Evolutionary conservation across 2,888 invertebrate species (phyloP).

Genomic region (Acleris sparsana): DNA sequence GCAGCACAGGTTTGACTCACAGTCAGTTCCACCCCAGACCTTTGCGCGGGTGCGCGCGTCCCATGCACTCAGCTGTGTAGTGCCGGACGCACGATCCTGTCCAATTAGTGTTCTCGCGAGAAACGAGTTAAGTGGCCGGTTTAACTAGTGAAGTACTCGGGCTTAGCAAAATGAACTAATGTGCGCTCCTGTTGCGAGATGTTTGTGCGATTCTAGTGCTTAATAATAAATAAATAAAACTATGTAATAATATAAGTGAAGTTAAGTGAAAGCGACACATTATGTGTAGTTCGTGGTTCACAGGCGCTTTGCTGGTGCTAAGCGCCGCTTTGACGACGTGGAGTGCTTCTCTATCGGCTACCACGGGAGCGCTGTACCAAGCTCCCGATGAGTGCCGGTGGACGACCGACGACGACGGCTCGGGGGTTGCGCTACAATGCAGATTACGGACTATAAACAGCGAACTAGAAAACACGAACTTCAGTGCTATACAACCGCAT

Average conservation of each 20-base stretch:
- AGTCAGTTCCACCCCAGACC: constrained; percentile 82
- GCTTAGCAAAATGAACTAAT: constrained; percentile 66
- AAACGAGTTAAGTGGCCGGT: constrained; percentile 82
- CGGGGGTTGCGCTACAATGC: constrained; percentile 88
- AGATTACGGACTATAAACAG: constrained; percentile 90
- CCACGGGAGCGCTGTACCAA: constrained; percentile 86
- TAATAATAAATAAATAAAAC: constrained; percentile 67
- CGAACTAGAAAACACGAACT: constrained; percentile 91
- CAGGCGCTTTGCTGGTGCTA: constrained; percentile 71
- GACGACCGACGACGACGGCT: constrained; percentile 87
- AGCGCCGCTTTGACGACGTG: constrained; percentile 68
- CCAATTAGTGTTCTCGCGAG: constrained; percentile 81
- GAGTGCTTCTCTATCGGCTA: constrained; percentile 77
- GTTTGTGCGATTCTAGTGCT: constrained; percentile 68
- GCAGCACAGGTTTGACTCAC: constrained; percentile 77
- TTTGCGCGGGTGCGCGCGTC: constrained; percentile 73
- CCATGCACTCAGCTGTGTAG: constrained; percentile 58
- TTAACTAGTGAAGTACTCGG: constrained; percentile 69
- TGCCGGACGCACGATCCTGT: constrained; percentile 72
- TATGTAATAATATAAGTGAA: constrained; percentile 75
- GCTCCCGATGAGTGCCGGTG: constrained; percentile 92
- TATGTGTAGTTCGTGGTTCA: constrained; percentile 74
- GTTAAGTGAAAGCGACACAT: constrained; percentile 63
- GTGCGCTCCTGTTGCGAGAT: constrained; percentile 62
- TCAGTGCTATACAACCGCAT: constrained; percentile 92